A percentile compares a stretch with the other conserved stretches of the same genome.
phyloP scores from a whole-genome alignment of 1,140 invertebrate species.

The Acromyrmex charruanus region DNA sequence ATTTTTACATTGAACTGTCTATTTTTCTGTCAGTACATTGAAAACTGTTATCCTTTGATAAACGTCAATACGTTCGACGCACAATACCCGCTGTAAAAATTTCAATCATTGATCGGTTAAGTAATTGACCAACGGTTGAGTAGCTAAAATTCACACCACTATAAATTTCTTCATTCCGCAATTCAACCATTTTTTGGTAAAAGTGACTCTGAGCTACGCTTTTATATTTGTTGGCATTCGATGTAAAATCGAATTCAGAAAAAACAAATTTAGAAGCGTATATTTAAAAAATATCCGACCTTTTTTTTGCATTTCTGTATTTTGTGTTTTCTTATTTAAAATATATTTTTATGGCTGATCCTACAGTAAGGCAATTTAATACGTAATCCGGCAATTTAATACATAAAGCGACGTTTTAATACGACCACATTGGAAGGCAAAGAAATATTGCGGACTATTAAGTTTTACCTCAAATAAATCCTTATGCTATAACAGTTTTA shows the following conservation, averaged over 20 bases:
- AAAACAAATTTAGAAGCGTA: background rate
- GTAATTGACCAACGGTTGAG: constrained; percentile 8
- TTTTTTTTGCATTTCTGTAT: background rate
- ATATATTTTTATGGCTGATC: background rate
- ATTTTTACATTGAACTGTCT: background rate
- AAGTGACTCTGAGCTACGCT: background rate
- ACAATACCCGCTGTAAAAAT: constrained; percentile 19
- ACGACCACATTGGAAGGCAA: background rate
- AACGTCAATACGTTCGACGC: constrained; percentile 15
- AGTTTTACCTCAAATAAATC: constrained; percentile 52
- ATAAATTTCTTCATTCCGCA: constrained; percentile 8
- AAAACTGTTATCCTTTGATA: constrained; percentile 37
- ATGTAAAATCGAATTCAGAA: background rate
- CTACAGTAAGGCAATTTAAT: background rate
- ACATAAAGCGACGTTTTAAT: background rate
- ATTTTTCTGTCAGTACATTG: constrained; percentile 19
- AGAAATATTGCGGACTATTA: background rate
- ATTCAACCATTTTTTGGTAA: constrained; percentile 1
- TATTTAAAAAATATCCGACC: background rate
- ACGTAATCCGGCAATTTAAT: background rate
- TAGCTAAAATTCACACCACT: background rate
- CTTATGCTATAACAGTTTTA: constrained; percentile 1
- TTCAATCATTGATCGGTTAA: constrained; percentile 30
- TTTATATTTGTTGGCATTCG: background rate
- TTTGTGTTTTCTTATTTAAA: background rate